Conservation (phyloP, 2,113 vertebrate species). For the Pitta sordida region DNA sequence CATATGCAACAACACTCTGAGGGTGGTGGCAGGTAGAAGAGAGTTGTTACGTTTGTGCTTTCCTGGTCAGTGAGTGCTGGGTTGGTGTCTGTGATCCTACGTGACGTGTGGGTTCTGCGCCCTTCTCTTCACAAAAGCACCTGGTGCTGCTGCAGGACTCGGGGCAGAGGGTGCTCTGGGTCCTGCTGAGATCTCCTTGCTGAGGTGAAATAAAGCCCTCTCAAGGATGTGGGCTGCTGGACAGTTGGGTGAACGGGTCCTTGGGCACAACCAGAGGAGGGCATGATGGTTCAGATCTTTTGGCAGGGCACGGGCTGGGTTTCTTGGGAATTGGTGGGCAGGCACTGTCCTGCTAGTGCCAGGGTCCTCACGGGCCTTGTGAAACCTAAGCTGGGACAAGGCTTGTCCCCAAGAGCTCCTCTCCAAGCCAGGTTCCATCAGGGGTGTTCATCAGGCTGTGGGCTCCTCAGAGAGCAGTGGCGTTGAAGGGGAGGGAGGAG, state of each 20-base stretch:
- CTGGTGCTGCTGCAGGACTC: background rate
- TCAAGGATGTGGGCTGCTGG: background rate
- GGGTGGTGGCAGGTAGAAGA: background rate
- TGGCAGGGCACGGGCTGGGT: background rate
- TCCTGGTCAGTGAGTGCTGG: background rate
- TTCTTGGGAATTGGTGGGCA: background rate
- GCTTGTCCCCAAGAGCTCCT: background rate
- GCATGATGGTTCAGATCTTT: background rate
- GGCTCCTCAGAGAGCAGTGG: background rate
- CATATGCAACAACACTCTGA: background rate
- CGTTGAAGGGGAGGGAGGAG: background rate
- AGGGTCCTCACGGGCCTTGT: background rate
- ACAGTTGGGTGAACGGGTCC: background rate
- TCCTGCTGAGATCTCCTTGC: background rate
- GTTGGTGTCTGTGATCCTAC: background rate
- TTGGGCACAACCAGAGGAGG: fast-evolving
- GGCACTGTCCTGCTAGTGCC: background rate
- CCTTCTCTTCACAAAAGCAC: background rate
- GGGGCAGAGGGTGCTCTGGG: background rate
- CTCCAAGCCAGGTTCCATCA: background rate
- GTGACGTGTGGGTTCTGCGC: fast-evolving
- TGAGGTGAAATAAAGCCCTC: background rate
- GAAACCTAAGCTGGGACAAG: background rate
- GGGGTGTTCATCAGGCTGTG: background rate
- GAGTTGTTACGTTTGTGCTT: background rate